phyloP scores from a whole-genome alignment of 2,888 invertebrate genomes.

The Lissocephala sabroskyi region DNA sequence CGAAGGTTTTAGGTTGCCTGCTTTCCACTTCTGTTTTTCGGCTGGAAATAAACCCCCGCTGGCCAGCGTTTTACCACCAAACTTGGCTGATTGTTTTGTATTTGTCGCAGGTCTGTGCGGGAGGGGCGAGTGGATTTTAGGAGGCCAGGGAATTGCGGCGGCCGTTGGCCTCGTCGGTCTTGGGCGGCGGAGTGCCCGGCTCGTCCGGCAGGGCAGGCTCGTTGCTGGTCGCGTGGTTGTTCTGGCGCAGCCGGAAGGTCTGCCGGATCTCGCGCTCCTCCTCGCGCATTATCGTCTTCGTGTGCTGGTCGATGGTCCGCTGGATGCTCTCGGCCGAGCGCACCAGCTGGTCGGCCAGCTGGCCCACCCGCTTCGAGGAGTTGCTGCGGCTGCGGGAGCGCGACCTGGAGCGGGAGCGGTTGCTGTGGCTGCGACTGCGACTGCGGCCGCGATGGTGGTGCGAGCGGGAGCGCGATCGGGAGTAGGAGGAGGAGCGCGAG shows the following conservation, averaged over 20 bases:
- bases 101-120: no score
- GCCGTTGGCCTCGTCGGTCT: slow-evolving; percentile 18
- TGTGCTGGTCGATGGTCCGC: slow-evolving; percentile 62
- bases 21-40: no score
- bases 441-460: slow-evolving; percentile 22
- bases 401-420: slow-evolving; percentile 15
- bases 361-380: slow-evolving; percentile 39
- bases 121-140: slow-evolving; percentile 8
- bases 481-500: slow-evolving; percentile 64
- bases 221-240: no score
- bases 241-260: slow-evolving; percentile 45
- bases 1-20: slow-evolving; percentile 48
- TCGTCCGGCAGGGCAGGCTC: no score
- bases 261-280: slow-evolving; percentile 63
- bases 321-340: slow-evolving; percentile 68
- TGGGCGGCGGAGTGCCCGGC: slow-evolving; percentile 4
- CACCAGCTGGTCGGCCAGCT: slow-evolving; percentile 66
- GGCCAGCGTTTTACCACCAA: no score
- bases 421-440: slow-evolving; percentile 31
- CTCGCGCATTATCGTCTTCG: slow-evolving; percentile 62
- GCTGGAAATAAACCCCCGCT: no score
- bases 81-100: no score
- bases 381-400: slow-evolving; percentile 29
- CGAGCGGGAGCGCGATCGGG: slow-evolving; percentile 47
- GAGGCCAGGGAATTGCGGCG: slow-evolving; percentile 49